phyloP scores from a whole-genome alignment of 2,797 vertebrate species.

The Lithobates pipiens region DNA sequence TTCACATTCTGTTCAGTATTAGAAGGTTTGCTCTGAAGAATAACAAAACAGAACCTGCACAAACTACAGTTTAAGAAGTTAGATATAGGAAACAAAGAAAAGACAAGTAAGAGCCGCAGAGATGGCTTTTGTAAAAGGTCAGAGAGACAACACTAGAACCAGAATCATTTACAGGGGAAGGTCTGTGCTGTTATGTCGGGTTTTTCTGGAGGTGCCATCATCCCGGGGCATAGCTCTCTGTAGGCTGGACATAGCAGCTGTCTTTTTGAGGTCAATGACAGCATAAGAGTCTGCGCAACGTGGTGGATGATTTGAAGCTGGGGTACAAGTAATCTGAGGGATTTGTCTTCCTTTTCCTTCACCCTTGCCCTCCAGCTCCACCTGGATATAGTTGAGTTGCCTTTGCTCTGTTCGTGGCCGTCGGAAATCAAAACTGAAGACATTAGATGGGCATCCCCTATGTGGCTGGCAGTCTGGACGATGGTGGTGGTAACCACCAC shows the following conservation, averaged over 20 bases:
- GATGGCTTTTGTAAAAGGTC: constrained; percentile 47
- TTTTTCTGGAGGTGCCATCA: constrained; percentile 96
- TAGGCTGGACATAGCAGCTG: constrained; percentile 96
- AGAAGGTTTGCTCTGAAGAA: constrained; percentile 23
- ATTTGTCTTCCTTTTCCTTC: constrained; percentile 72
- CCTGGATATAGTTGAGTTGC: constrained; percentile 99
- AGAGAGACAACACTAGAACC: constrained; percentile 6
- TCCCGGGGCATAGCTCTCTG: constrained; percentile 96
- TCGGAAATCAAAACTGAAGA: constrained; percentile 95
- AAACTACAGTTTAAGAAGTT: background rate
- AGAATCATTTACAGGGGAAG: constrained; percentile 86
- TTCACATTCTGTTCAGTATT: constrained; percentile 51
- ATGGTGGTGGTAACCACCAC: constrained; percentile 70
- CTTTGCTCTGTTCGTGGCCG: constrained; percentile 78
- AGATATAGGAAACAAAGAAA: constrained; percentile 30
- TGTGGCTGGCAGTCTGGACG: constrained; percentile 69
- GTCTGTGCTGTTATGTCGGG: constrained; percentile 99
- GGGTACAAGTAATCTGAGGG: constrained; percentile 69
- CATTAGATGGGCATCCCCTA: constrained; percentile 70
- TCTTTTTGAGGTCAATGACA: constrained; percentile 97
- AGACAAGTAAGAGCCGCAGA: constrained; percentile 43
- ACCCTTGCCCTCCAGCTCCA: constrained; percentile 89
- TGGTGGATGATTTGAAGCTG: constrained; percentile 73
- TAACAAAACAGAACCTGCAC: background rate
- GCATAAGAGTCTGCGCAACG: constrained; percentile 93